A percentile compares a stretch with the other conserved stretches of the same genome.
phyloP scores from a whole-genome alignment of 2,797 vertebrate species.

The Emys orbicularis region DNA sequence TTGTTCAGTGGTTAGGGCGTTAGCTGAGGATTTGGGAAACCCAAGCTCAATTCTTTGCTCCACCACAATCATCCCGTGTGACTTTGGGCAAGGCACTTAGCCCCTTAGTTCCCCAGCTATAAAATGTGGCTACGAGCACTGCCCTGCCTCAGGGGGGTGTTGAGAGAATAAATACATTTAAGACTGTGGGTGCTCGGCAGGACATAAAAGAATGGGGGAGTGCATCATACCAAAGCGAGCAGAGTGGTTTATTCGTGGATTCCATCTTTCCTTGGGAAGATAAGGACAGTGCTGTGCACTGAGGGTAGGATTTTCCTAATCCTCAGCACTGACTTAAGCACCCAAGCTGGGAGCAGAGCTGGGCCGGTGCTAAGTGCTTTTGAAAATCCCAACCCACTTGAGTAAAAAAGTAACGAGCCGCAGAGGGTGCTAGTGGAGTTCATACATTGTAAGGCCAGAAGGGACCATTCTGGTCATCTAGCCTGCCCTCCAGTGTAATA shows the following conservation, averaged over 20 bases:
- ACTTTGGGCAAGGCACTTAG: neutral
- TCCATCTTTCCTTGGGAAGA: neutral
- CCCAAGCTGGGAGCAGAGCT: neutral
- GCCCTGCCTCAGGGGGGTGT: neutral
- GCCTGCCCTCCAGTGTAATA: neutral
- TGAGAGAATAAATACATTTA: neutral
- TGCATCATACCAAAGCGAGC: fast-evolving
- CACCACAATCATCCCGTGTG: neutral
- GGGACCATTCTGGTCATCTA: neutral
- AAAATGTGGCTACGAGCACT: neutral
- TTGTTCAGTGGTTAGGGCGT: neutral
- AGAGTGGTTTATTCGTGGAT: neutral
- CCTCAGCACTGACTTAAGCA: neutral
- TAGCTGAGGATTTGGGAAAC: neutral
- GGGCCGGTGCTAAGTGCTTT: neutral
- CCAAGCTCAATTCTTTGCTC: neutral
- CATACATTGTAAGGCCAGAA: neutral
- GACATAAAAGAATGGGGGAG: neutral
- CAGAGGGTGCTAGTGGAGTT: neutral
- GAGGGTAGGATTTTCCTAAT: neutral
- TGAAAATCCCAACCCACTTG: neutral
- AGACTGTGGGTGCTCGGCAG: neutral
- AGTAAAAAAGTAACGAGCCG: neutral
- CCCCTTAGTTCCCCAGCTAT: neutral
- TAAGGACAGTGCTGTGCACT: neutral